phyloP scores from a whole-genome alignment of 2,113 vertebrate species.

The Pituophis catenifer region DNA sequence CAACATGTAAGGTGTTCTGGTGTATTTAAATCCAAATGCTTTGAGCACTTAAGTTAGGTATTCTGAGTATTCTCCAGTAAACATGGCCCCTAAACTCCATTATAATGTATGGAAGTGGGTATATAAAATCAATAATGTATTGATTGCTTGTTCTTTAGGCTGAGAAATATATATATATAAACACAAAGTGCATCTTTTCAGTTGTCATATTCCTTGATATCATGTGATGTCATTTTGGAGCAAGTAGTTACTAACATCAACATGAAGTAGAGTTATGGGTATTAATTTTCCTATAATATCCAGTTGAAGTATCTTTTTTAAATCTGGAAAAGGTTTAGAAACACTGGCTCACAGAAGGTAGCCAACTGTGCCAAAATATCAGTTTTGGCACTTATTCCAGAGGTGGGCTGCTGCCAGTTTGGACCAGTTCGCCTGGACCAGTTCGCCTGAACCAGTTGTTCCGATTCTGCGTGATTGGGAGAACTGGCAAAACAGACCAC shows the following conservation, averaged over 20 bases:
- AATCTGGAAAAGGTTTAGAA: neutral
- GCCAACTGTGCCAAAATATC: neutral
- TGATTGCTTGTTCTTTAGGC: neutral
- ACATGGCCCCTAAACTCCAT: neutral
- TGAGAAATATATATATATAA: neutral
- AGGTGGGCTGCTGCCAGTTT: too few relatives aligned
- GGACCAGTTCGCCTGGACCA: too few relatives aligned
- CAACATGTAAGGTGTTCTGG: neutral
- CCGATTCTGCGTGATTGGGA: too few relatives aligned
- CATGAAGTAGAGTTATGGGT: neutral
- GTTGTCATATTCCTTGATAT: neutral
- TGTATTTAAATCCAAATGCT: neutral
- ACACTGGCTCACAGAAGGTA: neutral
- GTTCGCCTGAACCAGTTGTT: too few relatives aligned
- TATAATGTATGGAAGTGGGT: neutral
- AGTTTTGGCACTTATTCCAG: neutral
- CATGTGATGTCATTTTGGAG: neutral
- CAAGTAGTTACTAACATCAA: neutral
- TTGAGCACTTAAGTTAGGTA: neutral
- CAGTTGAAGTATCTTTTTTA: neutral
- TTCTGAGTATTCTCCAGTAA: neutral
- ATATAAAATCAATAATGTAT: neutral
- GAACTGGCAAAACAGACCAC: too few relatives aligned
- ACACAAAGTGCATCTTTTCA: neutral
- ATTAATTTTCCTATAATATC: neutral